These are phyloP conservation scores for Tetrax tetrax DNA, from an alignment of 2,113 vertebrate genomes.

Conservation along the genomic window DNA sequence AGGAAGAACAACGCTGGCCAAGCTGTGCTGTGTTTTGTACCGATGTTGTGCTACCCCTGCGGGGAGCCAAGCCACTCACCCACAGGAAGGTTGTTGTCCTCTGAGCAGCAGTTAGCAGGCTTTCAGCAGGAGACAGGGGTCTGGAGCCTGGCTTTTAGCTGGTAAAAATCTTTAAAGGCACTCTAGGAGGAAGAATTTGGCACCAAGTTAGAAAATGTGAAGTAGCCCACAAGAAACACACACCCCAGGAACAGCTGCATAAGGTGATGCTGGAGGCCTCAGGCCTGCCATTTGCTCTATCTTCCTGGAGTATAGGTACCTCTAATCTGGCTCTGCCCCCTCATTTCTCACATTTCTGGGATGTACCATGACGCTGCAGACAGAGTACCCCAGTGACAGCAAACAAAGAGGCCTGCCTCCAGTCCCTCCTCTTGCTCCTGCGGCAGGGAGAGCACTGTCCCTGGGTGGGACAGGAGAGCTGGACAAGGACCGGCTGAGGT, in stretches of 20 bases:
- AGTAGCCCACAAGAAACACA: background rate
- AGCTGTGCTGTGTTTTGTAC: background rate
- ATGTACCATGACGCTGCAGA: background rate
- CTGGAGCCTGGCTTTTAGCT: background rate
- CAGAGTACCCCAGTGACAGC: background rate
- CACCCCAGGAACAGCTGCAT: background rate
- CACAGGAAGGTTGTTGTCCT: background rate
- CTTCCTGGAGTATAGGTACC: background rate
- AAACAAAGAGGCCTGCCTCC: background rate
- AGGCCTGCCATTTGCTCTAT: background rate
- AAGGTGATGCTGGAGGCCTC: background rate
- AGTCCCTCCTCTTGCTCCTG: background rate
- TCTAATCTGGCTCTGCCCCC: background rate
- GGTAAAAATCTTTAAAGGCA: background rate
- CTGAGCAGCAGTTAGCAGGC: background rate
- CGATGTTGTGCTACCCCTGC: rapidly evolving
- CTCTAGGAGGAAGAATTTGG: background rate
- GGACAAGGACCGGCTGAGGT: background rate
- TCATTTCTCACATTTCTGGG: background rate
- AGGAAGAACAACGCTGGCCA: background rate
- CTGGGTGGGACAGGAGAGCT: background rate
- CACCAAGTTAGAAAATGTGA: background rate
- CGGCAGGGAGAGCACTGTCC: background rate
- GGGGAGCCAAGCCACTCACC: background rate
- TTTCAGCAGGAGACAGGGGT: background rate